Percentiles rank a stretch among this genome's conserved stretches.
Conservation (phyloP, 2,113 vertebrate genomes). For the Vulpes ferrilata region DNA sequence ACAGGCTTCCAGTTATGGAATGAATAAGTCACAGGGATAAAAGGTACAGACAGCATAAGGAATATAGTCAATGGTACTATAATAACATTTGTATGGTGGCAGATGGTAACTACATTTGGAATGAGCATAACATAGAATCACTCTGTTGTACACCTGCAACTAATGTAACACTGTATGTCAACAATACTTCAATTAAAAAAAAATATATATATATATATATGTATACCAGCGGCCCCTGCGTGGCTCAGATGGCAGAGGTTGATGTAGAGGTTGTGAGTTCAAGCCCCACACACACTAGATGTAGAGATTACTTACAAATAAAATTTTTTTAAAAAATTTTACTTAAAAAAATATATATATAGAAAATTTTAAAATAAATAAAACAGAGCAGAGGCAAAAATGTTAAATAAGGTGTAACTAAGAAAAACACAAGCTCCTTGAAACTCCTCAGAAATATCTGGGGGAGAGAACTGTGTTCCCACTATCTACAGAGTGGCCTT, state of each 20-base stretch:
- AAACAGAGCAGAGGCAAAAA: constrained; percentile 43
- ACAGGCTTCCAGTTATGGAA: not conserved
- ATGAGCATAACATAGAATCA: not conserved
- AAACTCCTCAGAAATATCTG: constrained; percentile 36
- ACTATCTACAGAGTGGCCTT: not conserved
- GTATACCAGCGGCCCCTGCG: not conserved
- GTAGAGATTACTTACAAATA: not conserved
- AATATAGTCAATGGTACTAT: not conserved
- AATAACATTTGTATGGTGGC: not conserved
- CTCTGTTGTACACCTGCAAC: not conserved
- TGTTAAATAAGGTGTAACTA: not conserved
- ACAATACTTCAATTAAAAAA: not conserved
- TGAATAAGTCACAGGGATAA: not conserved
- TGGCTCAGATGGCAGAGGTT: not conserved
- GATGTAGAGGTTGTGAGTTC: not conserved
- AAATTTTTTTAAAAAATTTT: not conserved
- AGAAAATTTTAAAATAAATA: not conserved
- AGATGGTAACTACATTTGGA: not conserved
- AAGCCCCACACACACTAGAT: not conserved
- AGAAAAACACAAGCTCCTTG: not conserved
- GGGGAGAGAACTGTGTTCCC: not conserved
- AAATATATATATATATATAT: not conserved
- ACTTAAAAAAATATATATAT: not conserved
- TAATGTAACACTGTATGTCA: not conserved
- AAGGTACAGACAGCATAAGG: not conserved